Base-by-base conservation (phyloP, 2,888 invertebrate species). In the Meganola albula region DNA sequence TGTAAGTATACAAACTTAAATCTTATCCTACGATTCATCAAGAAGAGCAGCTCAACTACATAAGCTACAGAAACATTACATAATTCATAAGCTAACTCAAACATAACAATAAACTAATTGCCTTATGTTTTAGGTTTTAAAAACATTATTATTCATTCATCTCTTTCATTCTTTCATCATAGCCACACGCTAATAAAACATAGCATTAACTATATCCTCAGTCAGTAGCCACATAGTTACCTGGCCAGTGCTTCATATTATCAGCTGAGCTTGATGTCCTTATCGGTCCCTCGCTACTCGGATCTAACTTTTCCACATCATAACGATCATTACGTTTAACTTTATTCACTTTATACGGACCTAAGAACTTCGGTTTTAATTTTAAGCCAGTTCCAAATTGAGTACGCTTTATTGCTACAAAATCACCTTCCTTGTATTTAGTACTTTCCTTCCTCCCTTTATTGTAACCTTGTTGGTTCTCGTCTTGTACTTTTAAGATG, bases 341-440 rank as follows among this genome's bases (percentile, higher is more conserved):
- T 8, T 27, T 26, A 1, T 8, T 7, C 1, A 34, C 22, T 8
- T 4, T 0, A 13, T 26, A 34, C 3, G 30, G 34, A 1, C 30
- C 30, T 4, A 30, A n/a, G 11, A 8, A 30, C 4, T 30, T 30
- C 1, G 29, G 13, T n/a, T 29, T 24, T 6, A 34, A n/a, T 6
- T 29, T 34, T 2, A 34, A 13, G 1, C 29, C 22, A 1, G 23
- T 16, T 1, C 33, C 33, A 27, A 33, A 33, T 11, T 33, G 27
- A 2, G 33, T 33, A 2, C 34, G 9, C 9, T 29, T 24, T n/a
- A 34, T 34, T 2, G 25, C 25, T 6, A 34, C 25, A 4, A 25
- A 9, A 7, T 34, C 34, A 4, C 24, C 28, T 10, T 5, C 2
- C 1, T n/a, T 8, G 9, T 34, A 28, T 2, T 5, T 13, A 1